phyloP scores from a whole-genome alignment of 2,797 vertebrate genomes.

The Enteromius thamalakanensis region DNA sequence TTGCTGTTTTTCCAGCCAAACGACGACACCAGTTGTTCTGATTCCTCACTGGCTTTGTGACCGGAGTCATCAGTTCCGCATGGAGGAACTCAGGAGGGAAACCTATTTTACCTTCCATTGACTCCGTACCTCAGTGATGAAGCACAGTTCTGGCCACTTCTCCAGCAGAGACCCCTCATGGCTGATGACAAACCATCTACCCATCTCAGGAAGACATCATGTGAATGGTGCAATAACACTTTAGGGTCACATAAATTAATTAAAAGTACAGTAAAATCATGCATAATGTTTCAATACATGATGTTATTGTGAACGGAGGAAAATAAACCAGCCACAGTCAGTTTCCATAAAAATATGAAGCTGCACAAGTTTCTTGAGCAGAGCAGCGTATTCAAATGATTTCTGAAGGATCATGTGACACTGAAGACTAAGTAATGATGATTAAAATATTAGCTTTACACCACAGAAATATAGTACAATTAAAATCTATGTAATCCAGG shows the following conservation, averaged over 20 bases:
- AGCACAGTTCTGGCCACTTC: constrained; percentile 11
- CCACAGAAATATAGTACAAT: background rate
- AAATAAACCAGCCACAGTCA: background rate
- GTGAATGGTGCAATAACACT: background rate
- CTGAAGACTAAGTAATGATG: background rate
- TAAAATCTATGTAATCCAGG: background rate
- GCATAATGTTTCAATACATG: background rate
- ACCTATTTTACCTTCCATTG: constrained; percentile 61
- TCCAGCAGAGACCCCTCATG: constrained; percentile 1
- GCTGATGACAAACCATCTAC: constrained; percentile 3
- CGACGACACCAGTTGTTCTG: constrained; percentile 75
- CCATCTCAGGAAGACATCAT: background rate
- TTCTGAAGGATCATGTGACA: constrained; percentile 6
- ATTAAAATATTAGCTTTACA: background rate
- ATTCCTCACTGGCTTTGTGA: constrained; percentile 69
- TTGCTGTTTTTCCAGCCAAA: constrained; percentile 71
- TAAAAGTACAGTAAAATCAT: background rate
- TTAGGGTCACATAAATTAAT: too few relatives aligned
- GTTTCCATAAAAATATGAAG: background rate
- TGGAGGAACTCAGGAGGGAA: constrained; percentile 58
- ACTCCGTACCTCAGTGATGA: constrained; percentile 58
- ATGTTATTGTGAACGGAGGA: background rate
- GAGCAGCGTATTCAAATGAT: background rate
- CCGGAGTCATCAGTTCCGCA: constrained; percentile 68
- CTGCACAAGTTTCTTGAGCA: background rate